Percentiles rank a stretch among this genome's conserved stretches.
Evolutionary conservation across 1,140 invertebrate species (phyloP).

Genomic region (Hylaeus anthracinus): DNA sequence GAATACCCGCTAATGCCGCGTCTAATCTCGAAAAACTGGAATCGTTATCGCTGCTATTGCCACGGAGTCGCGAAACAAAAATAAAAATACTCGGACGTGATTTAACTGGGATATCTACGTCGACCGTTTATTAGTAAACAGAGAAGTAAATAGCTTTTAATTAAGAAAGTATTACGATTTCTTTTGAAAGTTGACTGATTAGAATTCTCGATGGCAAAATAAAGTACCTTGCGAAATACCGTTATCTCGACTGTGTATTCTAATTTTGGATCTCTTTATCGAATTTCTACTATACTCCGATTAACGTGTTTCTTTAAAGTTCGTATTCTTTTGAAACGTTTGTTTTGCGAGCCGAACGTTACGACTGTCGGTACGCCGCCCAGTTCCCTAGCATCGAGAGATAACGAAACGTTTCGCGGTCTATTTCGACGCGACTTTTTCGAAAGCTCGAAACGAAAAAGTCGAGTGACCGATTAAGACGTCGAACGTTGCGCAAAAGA

Average conservation of each 20-base stretch:
- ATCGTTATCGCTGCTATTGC: not conserved
- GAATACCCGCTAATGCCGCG: not conserved
- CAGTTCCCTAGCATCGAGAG: not conserved
- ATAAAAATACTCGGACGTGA: not conserved
- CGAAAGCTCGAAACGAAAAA: not conserved
- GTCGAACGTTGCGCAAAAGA: slow-evolving; percentile 13
- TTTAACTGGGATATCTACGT: not conserved
- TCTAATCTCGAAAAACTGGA: not conserved
- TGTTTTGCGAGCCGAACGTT: too few relatives aligned
- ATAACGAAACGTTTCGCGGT: not conserved
- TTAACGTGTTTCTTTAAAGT: too few relatives aligned
- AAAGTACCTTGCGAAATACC: too few relatives aligned
- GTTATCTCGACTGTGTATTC: too few relatives aligned
- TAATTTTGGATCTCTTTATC: too few relatives aligned
- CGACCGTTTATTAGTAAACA: slow-evolving; percentile 39
- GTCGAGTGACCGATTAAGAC: not conserved
- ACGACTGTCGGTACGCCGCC: too few relatives aligned
- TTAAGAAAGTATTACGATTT: too few relatives aligned
- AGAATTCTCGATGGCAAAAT: too few relatives aligned
- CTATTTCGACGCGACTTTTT: not conserved
- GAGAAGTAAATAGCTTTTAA: not conserved
- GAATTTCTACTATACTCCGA: too few relatives aligned
- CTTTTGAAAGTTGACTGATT: too few relatives aligned
- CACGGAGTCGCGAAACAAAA: not conserved
- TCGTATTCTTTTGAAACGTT: too few relatives aligned